Percentiles rank a stretch among this genome's conserved stretches.
phyloP scores from a whole-genome alignment of 2,888 invertebrate species.

The Galerucella calmariensis region DNA sequence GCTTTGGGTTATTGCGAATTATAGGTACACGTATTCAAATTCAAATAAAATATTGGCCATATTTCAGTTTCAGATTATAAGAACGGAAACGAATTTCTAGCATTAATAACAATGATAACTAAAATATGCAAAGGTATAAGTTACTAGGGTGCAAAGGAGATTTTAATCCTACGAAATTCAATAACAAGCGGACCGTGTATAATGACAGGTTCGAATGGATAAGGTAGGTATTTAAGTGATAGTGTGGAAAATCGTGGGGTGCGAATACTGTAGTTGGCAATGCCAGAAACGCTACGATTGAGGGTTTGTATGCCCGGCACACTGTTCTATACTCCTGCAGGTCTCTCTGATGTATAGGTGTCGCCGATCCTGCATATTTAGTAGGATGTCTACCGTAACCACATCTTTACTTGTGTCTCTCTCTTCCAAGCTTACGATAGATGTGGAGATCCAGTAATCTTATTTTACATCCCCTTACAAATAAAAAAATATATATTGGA shows the following conservation, averaged over 20 bases:
- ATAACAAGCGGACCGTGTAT: constrained; percentile 27
- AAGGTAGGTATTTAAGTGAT: constrained; percentile 35
- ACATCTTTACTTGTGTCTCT: constrained; percentile 18
- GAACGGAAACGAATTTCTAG: background rate
- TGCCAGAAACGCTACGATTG: constrained; percentile 41
- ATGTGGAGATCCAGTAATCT: too few relatives aligned
- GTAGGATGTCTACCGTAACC: constrained; percentile 47
- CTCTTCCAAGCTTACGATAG: too few relatives aligned
- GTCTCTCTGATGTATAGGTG: constrained; percentile 61
- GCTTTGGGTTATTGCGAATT: too few relatives aligned
- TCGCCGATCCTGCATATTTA: constrained; percentile 62
- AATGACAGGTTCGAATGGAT: constrained; percentile 26
- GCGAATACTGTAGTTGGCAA: constrained; percentile 44
- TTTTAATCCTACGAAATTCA: constrained; percentile 26
- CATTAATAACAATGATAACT: background rate
- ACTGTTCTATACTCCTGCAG: constrained; percentile 49
- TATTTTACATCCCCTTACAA: too few relatives aligned
- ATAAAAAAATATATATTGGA: too few relatives aligned
- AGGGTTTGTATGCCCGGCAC: constrained; percentile 56
- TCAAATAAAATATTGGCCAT: too few relatives aligned
- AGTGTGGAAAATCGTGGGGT: constrained; percentile 37
- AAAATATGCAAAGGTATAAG: background rate
- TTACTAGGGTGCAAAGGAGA: constrained; percentile 8
- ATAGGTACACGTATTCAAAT: too few relatives aligned
- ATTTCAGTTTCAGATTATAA: too few relatives aligned